Conservation (phyloP, 1,140 invertebrate species). For the Nephotettix cincticeps region DNA sequence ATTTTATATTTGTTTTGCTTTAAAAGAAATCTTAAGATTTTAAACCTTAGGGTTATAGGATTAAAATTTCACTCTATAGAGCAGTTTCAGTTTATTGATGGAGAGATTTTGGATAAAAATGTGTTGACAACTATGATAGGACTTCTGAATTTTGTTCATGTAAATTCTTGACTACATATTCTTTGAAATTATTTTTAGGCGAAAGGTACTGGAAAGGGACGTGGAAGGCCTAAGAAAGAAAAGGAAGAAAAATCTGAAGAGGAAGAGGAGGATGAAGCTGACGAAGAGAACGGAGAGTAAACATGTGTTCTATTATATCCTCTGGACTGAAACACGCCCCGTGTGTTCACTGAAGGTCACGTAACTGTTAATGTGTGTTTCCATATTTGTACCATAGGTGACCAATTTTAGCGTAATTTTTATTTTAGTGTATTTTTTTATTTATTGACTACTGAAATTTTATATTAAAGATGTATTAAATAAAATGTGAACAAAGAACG, state of each 20-base stretch:
- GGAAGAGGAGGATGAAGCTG: slow-evolving; percentile 3
- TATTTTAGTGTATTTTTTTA: no score
- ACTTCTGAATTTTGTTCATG: background rate
- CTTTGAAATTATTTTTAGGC: background rate
- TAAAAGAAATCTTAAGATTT: no score
- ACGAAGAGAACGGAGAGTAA: background rate
- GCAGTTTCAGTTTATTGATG: background rate
- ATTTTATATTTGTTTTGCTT: no score
- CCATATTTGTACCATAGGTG: no score
- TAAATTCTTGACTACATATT: background rate
- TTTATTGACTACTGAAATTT: no score
- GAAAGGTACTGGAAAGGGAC: background rate
- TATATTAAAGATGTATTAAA: no score
- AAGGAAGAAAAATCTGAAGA: background rate
- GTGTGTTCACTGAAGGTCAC: no score
- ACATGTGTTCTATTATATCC: no score
- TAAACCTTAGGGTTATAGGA: background rate
- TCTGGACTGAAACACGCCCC: no score
- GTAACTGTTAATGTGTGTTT: no score
- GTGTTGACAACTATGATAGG: background rate
- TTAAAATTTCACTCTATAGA: background rate
- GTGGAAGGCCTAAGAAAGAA: slow-evolving; percentile 9
- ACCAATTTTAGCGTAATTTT: no score
- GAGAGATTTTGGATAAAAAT: background rate
- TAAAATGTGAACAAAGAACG: no score